phyloP scores from a whole-genome alignment of 2,797 vertebrate genomes.

The Thamnophis elegans region DNA sequence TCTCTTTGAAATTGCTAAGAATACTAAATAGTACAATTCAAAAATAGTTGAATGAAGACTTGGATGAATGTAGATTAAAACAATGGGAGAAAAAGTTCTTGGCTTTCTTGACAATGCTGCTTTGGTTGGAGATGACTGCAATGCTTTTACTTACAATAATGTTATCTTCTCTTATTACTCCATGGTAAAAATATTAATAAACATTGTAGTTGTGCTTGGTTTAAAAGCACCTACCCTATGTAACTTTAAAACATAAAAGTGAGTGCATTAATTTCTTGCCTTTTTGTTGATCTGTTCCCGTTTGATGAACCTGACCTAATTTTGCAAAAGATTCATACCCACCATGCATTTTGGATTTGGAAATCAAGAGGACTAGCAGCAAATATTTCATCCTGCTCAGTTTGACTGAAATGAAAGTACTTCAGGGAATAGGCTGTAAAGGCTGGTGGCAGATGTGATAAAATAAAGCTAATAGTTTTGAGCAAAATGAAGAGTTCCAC shows the following conservation, averaged over 20 bases:
- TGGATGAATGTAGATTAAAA: constrained; percentile 1
- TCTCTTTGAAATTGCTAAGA: neutral
- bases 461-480: neutral
- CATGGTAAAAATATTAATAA: constrained; percentile 7
- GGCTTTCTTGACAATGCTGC: neutral
- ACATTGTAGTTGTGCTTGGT: neutral
- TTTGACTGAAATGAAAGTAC: neutral
- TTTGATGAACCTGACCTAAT: neutral
- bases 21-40: neutral
- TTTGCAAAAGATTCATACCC: neutral
- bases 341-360: neutral
- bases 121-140: neutral
- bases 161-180: neutral
- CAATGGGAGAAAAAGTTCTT: neutral
- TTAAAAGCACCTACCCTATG: neutral
- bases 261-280: neutral
- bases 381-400: neutral
- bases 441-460: neutral
- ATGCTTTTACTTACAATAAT: neutral
- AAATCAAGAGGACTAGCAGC: neutral
- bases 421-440: neutral
- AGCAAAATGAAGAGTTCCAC: neutral
- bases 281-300: neutral
- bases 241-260: neutral
- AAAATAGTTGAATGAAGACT: neutral